phyloP scores from a whole-genome alignment of 2,888 invertebrate genomes.

The Eucriotettix oculatus region DNA sequence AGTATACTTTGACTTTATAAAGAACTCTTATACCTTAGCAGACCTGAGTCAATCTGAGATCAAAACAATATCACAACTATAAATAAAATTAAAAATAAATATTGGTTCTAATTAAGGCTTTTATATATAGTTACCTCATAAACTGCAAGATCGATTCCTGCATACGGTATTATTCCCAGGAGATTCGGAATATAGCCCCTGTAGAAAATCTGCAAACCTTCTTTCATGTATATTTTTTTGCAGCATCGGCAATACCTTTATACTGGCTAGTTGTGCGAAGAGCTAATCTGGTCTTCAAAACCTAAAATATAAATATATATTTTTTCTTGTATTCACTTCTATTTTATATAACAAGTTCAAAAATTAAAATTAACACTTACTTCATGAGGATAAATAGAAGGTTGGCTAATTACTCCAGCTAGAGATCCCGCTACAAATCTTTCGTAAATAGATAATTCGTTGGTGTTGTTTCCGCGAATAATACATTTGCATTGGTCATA shows the following conservation, averaged over 20 bases:
- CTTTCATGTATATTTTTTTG: constrained; percentile 71
- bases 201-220: constrained; percentile 82
- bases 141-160: constrained; percentile 94
- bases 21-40: no score
- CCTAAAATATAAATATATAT: constrained; percentile 31
- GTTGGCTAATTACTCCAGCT: constrained; percentile 91
- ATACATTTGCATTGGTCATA: constrained; percentile 90
- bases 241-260: constrained; percentile 74
- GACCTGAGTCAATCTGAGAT: no score
- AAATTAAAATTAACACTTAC: constrained; percentile 24
- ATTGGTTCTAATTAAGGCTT: no score
- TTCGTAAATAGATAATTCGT: constrained; percentile 74
- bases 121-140: constrained; percentile 52
- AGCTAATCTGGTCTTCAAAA: constrained; percentile 91
- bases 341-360: neutral
- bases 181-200: constrained; percentile 96
- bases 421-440: constrained; percentile 87
- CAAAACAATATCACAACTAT: no score
- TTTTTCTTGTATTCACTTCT: neutral
- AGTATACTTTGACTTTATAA: no score
- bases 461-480: constrained; percentile 60
- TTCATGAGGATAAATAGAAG: constrained; percentile 94
- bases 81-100: no score
- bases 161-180: constrained; percentile 93
- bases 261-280: constrained; percentile 91